These are phyloP conservation scores for Macheiramphus alcinus DNA, from an alignment of 2,113 vertebrate genomes.

Conservation along the genomic window DNA sequence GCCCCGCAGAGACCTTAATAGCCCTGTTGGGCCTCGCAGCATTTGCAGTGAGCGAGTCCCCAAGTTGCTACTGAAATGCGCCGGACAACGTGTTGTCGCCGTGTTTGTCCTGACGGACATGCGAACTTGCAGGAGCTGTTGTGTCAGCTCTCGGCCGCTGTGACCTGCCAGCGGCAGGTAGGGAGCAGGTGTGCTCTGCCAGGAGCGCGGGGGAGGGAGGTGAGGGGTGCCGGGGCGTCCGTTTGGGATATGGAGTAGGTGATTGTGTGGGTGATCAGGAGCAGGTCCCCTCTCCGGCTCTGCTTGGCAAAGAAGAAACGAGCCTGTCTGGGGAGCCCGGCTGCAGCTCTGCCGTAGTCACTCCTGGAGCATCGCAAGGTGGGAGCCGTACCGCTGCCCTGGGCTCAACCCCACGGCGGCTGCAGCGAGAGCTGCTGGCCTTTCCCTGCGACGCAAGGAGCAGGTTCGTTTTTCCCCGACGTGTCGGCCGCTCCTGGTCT, in stretches of 20 bases:
- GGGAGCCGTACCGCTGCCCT: fast-evolving
- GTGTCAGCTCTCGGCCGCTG: not conserved
- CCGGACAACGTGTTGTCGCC: fast-evolving
- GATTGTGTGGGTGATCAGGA: fast-evolving
- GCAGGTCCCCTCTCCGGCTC: not conserved
- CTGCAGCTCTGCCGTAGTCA: too few relatives aligned
- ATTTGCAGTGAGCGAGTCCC: not conserved
- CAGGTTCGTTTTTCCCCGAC: not conserved
- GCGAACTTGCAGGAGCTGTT: not conserved
- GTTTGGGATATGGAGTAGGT: fast-evolving
- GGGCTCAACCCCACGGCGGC: too few relatives aligned
- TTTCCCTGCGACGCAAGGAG: too few relatives aligned
- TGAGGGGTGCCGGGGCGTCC: not conserved
- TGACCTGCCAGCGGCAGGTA: not conserved
- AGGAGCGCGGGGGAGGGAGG: fast-evolving
- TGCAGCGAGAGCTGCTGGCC: not conserved
- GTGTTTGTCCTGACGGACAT: too few relatives aligned
- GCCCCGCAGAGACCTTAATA: not conserved
- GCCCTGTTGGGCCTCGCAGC: not conserved
- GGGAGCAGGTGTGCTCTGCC: not conserved
- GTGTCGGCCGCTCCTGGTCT: fast-evolving
- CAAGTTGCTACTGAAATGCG: not conserved
- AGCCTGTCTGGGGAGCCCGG: too few relatives aligned
- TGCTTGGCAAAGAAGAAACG: not conserved
- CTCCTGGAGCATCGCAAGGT: fast-evolving